A percentile compares a stretch with the other conserved stretches of the same genome.
Evolutionary conservation across 2,113 vertebrate species (phyloP).

Genomic region (Hippocampus mohnikei): DNA sequence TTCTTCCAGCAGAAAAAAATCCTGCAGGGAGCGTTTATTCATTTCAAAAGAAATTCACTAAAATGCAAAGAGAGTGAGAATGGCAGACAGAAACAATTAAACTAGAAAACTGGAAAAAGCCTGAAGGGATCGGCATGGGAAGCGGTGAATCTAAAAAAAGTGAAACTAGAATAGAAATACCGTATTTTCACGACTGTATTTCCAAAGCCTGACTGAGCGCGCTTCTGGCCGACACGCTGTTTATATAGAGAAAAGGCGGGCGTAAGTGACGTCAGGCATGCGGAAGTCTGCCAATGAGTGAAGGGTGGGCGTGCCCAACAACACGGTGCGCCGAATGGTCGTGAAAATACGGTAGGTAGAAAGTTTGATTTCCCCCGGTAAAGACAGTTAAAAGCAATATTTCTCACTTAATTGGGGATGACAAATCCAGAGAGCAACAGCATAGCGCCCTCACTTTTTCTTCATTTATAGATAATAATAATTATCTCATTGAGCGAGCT

Average conservation of each 20-base stretch:
- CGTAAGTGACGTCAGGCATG: too few relatives aligned
- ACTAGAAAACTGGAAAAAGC: not conserved
- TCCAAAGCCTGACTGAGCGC: too few relatives aligned
- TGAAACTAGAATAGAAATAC: not conserved
- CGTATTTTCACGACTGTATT: too few relatives aligned
- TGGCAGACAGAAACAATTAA: not conserved
- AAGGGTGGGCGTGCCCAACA: too few relatives aligned
- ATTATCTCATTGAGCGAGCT: constrained; percentile 10
- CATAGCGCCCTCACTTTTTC: constrained; percentile 13
- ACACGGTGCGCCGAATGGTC: too few relatives aligned
- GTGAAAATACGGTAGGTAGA: too few relatives aligned
- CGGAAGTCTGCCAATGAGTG: too few relatives aligned
- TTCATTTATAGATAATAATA: not conserved
- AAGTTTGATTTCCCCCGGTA: not conserved
- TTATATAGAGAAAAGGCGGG: too few relatives aligned
- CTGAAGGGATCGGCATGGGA: not conserved
- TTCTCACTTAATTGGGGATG: constrained; percentile 3
- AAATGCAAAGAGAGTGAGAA: not conserved
- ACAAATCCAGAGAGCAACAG: not conserved
- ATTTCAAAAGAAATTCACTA: not conserved
- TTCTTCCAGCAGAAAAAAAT: not conserved
- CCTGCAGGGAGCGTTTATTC: not conserved
- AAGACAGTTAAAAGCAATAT: constrained; percentile 2
- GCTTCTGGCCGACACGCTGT: too few relatives aligned
- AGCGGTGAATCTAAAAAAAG: not conserved